These are phyloP conservation scores for Acleris emargana DNA, from an alignment of 2,888 invertebrate genomes.

Conservation along the genomic window DNA sequence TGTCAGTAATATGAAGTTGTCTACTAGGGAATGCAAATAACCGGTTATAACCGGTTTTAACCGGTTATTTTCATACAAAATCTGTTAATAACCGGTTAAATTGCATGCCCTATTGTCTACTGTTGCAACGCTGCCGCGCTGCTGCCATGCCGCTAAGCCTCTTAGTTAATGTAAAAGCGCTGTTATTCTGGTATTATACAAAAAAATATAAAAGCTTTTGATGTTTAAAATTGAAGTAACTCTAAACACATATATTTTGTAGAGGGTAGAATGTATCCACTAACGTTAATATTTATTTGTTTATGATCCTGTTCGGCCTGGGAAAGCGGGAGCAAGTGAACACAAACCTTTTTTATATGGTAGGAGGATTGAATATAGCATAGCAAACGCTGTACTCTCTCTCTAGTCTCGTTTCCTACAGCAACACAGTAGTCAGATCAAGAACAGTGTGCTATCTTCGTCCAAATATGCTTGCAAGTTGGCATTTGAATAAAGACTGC, in stretches of 20 bases:
- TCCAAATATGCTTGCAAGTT: not conserved
- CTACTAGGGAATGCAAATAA: no score
- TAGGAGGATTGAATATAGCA: slow-evolving; percentile 75
- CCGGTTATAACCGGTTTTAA: no score
- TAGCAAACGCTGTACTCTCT: slow-evolving; percentile 53
- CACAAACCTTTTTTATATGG: slow-evolving; percentile 76
- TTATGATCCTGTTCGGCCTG: slow-evolving; percentile 70
- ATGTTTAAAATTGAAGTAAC: slow-evolving; percentile 16
- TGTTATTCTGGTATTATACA: no score
- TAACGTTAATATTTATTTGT: slow-evolving; percentile 75
- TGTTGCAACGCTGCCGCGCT: no score
- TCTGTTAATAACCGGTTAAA: no score
- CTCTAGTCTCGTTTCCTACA: slow-evolving; percentile 48
- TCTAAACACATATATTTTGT: slow-evolving; percentile 2
- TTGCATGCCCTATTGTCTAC: no score
- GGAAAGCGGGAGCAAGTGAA: slow-evolving; percentile 80
- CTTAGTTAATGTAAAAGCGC: no score
- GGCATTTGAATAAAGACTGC: slow-evolving; percentile 3
- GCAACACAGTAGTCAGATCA: slow-evolving; percentile 20
- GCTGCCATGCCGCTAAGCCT: no score
- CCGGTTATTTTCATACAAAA: no score
- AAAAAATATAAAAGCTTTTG: no score
- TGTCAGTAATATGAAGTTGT: no score
- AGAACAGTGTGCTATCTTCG: slow-evolving; percentile 14
- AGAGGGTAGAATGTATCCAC: slow-evolving; percentile 44